Evolutionary conservation across 2,888 invertebrate genomes (phyloP), one percentile per base, ranked within the genome.

Genomic region (Lasius platythorax): DNA sequence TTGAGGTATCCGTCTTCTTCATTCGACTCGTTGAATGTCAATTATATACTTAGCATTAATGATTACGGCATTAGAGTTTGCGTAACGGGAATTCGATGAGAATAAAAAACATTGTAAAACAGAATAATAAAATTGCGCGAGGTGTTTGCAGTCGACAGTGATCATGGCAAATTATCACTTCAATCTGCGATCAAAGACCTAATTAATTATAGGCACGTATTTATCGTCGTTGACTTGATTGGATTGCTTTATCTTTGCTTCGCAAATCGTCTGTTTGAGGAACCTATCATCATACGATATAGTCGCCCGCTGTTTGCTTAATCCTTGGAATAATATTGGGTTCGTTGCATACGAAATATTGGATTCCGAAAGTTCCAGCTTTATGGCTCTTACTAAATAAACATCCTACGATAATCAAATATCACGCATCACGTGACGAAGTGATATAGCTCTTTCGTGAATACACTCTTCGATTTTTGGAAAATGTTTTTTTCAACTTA

Each of bases 211-310:
- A 28, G 18, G 58, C 18, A 11, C 18, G 11, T 6, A 58, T 58
- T 28, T 28, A 40, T 73, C 18, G 18, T 73, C 40, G 11, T 30
- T 56, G 37, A 73, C 37, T 18, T 73, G 11, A 40, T 73, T 5
- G 23, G 1, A 18, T 72, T 53, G 50, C 23, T 30, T 61, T 30
- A 61, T n/a, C 30, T 63, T 58, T 28, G 72, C 37, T 37, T 28
- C 37, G 40, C 37, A 58, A 73, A 73, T 73, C 37, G 15, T 53
- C 23, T 73, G 72, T 58, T 73, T 58, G 18, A 37, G 56, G 18
- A 61, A 61, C n/a, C 58, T 23, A 58, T 73, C 15, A 72, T 37
- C 40, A 23, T 58, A 18, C 6, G 4, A 12, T 37, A 23, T 72
- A 40, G 58, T 40, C 72, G 11, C 18, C 23, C 18, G 18, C 28